Conservation (phyloP, 1,140 invertebrate genomes). For the Thaumetopoea pityocampa region DNA sequence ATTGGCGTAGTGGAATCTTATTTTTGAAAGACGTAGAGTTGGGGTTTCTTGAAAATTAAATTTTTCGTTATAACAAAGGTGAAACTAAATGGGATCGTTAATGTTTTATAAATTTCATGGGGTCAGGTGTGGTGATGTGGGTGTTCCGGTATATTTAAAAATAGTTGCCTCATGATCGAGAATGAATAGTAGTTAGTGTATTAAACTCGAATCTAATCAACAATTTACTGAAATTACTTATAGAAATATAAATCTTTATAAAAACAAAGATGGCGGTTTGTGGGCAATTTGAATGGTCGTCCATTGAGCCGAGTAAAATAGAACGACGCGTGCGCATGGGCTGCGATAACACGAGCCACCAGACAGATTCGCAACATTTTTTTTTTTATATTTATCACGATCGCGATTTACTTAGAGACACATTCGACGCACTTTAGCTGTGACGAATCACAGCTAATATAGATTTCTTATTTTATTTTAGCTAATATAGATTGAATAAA, state of each 20-base stretch:
- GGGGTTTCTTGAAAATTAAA: constrained; percentile 53
- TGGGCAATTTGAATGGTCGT: constrained; percentile 52
- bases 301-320: constrained; percentile 55
- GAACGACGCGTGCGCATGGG: constrained; percentile 41
- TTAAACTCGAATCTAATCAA: constrained; percentile 46
- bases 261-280: constrained; percentile 50
- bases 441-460: constrained; percentile 8
- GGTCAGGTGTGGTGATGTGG: constrained; percentile 29
- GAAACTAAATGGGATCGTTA: constrained; percentile 36
- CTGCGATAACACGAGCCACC: constrained; percentile 53
- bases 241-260: constrained; percentile 38
- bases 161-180: constrained; percentile 31
- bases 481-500: constrained; percentile 5
- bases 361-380: constrained; percentile 43
- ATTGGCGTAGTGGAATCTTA: constrained; percentile 45
- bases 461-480: constrained; percentile 12
- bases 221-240: constrained; percentile 35
- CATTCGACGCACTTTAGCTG: constrained; percentile 6
- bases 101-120: constrained; percentile 24
- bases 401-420: constrained; percentile 13
- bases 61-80: constrained; percentile 32
- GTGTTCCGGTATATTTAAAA: constrained; percentile 33
- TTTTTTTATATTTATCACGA: constrained; percentile 21
- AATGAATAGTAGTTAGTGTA: constrained; percentile 46
- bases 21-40: constrained; percentile 36